A percentile compares a stretch with the other conserved stretches of the same genome.
phyloP scores from a whole-genome alignment of 2,888 invertebrate genomes.

The Ophion ellenae region DNA sequence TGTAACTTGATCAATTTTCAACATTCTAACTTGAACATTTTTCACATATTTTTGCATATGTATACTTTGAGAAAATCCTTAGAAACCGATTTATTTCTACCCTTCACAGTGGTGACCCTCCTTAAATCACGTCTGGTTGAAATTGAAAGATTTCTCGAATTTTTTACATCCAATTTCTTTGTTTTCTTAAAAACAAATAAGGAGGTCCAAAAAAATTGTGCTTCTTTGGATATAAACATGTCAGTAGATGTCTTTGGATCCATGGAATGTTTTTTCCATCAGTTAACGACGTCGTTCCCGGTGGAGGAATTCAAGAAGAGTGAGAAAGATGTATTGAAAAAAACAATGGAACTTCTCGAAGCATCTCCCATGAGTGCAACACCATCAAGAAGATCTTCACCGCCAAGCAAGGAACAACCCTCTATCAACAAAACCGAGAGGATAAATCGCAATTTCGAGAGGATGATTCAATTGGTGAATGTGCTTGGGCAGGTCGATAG shows the following conservation, averaged over 20 bases:
- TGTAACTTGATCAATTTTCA: too few relatives aligned
- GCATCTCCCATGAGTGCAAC: background rate
- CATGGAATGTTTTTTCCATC: background rate
- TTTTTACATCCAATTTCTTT: too few relatives aligned
- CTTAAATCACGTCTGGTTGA: background rate
- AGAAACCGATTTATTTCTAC: too few relatives aligned
- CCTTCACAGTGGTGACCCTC: too few relatives aligned
- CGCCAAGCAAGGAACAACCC: slow-evolving; percentile 73
- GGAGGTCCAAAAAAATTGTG: background rate
- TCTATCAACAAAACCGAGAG: slow-evolving; percentile 81
- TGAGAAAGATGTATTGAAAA: slow-evolving; percentile 69
- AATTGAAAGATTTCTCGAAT: background rate
- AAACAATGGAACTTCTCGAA: slow-evolving; percentile 63
- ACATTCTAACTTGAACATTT: too few relatives aligned
- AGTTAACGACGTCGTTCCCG: slow-evolving; percentile 28
- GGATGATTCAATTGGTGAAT: slow-evolving; percentile 84
- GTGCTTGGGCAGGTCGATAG: slow-evolving; percentile 85
- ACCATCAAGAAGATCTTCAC: background rate
- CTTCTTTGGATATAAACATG: background rate
- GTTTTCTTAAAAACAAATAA: background rate
- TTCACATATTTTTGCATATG: too few relatives aligned
- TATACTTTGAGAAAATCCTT: too few relatives aligned
- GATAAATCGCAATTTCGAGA: slow-evolving; percentile 84
- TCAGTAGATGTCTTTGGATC: background rate
- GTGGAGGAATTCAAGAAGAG: slow-evolving; percentile 70